Percentiles rank a stretch among this genome's conserved stretches.
phyloP scores from a whole-genome alignment of 2,888 invertebrate species.

The Therioaphis trifolii region DNA sequence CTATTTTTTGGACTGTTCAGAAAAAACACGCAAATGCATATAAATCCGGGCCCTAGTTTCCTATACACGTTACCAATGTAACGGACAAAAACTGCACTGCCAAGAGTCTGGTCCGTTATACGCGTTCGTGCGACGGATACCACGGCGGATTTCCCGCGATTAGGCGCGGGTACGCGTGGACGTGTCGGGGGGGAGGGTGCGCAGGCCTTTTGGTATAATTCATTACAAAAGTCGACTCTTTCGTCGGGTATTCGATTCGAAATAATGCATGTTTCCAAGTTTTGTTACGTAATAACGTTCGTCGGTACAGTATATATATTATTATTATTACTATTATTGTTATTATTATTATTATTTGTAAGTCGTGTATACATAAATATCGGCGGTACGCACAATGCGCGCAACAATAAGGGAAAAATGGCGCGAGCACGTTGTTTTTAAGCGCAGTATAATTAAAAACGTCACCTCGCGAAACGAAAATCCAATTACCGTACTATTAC shows the following conservation, averaged over 20 bases:
- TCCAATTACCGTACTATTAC: slow-evolving; percentile 58
- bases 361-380: neutral
- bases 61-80: no score
- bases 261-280: slow-evolving; percentile 4
- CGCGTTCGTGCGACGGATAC: neutral
- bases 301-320: neutral
- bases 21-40: no score
- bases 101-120: neutral
- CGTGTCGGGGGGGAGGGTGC: neutral
- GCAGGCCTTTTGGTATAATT: neutral
- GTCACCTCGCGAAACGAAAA: slow-evolving; percentile 52
- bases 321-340: neutral
- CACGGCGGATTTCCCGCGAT: neutral
- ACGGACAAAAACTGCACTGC: no score
- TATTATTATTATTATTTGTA: slow-evolving; percentile 27
- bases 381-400: neutral
- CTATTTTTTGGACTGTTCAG: no score
- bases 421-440: slow-evolving; percentile 32
- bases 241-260: slow-evolving; percentile 11
- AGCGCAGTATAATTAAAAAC: slow-evolving; percentile 58
- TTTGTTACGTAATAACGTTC: slow-evolving; percentile 27
- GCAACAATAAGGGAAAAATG: slow-evolving; percentile 46
- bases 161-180: neutral
- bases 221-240: slow-evolving; percentile 1
- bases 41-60: no score